Percentiles rank a stretch among this genome's conserved stretches.
Conservation (phyloP, 2,797 vertebrate species). For the Ptychadena robeensis region DNA sequence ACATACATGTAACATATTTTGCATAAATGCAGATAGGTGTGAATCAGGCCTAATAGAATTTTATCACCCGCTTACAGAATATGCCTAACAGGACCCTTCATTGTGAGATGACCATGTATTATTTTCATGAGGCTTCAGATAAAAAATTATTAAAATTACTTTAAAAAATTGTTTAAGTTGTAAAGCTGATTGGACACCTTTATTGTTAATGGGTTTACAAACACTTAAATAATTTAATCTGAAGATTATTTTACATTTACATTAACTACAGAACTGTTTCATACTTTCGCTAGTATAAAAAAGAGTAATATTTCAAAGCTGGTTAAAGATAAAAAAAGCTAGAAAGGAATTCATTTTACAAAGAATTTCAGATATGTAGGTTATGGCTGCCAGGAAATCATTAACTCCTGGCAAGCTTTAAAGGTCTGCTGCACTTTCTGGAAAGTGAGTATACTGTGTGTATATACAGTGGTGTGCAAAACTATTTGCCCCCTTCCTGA, state of each 20-base stretch:
- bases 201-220: neutral
- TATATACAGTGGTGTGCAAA: too few relatives aligned
- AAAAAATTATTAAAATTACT: too few relatives aligned
- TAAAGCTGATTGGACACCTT: too few relatives aligned
- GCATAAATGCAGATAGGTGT: too few relatives aligned
- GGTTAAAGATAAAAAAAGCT: conserved; percentile 23
- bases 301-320: conserved; percentile 13
- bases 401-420: conserved; percentile 15
- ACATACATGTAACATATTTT: too few relatives aligned
- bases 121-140: neutral
- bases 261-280: too few relatives aligned
- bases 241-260: neutral
- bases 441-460: neutral
- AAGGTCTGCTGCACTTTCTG: neutral
- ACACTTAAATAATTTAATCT: neutral
- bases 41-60: too few relatives aligned
- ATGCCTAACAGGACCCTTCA: too few relatives aligned
- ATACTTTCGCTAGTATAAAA: neutral
- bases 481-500: too few relatives aligned
- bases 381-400: conserved; percentile 20
- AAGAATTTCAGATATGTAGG: conserved; percentile 47
- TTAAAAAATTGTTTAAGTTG: too few relatives aligned
- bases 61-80: too few relatives aligned
- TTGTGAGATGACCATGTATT: neutral
- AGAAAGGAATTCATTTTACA: conserved; percentile 30